These are phyloP conservation scores for Drosophila ercepeae DNA, from an alignment of 1,140 invertebrate genomes.

Conservation along the genomic window DNA sequence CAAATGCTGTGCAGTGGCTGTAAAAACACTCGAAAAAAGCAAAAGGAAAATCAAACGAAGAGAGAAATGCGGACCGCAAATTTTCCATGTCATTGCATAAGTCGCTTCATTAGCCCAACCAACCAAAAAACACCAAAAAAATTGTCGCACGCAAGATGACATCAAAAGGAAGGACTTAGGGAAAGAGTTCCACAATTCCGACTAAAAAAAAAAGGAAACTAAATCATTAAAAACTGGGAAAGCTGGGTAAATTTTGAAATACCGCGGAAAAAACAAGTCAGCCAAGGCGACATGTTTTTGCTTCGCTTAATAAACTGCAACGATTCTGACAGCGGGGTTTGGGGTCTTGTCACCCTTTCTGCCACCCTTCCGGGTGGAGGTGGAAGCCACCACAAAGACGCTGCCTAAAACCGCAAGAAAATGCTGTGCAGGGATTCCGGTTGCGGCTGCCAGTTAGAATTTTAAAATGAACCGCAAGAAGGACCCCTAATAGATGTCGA, in stretches of 20 bases:
- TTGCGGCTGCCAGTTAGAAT: constrained; percentile 52
- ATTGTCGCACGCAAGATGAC: constrained; percentile 56
- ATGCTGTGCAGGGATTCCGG: constrained; percentile 46
- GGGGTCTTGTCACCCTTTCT: background rate
- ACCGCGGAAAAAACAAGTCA: constrained; percentile 50
- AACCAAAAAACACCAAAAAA: constrained; percentile 21
- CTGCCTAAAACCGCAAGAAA: constrained; percentile 61
- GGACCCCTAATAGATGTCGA: constrained; percentile 52
- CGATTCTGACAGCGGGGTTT: constrained; percentile 38
- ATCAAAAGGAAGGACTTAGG: constrained; percentile 36
- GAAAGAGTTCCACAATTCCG: background rate
- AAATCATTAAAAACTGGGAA: constrained; percentile 66
- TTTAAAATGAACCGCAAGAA: constrained; percentile 57
- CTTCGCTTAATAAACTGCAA: constrained; percentile 76
- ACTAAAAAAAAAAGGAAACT: constrained; percentile 26
- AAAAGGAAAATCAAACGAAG: constrained; percentile 28
- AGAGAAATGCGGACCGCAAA: constrained; percentile 61
- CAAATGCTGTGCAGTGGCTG: constrained; percentile 63
- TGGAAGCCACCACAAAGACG: constrained; percentile 55
- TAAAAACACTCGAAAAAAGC: constrained; percentile 58
- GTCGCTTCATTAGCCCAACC: constrained; percentile 74
- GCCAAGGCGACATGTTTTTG: constrained; percentile 73
- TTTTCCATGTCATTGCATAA: constrained; percentile 81
- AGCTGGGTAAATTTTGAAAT: constrained; percentile 24
- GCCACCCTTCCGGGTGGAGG: background rate